Evolutionary conservation across 64 coral and sea anemone genomes (phyloP), one percentile per base, ranked within the genome.

Genomic region (Stichodactyla mertensii): DNA sequence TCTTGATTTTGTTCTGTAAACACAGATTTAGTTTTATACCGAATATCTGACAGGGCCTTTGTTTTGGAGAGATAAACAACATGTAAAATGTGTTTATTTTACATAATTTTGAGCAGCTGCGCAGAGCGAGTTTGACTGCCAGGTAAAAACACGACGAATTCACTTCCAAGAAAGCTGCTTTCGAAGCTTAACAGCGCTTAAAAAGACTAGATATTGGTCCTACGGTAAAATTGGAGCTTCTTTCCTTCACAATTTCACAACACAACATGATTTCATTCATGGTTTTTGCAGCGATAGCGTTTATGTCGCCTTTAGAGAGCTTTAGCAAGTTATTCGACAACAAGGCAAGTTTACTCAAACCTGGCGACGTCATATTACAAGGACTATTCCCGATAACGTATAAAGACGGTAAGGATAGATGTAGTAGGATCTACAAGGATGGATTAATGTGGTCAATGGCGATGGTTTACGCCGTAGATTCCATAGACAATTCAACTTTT

Each of bases 391-490:
- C 95, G 2, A 83, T 97, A 64, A 97, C 92, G 3, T 91, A 71
- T 36, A 70, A 53, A 13, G 92, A 97, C 4, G 74, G 84, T 45
- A 11, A 31, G 11, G 89, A 85, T 20, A 88, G 54, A 9, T 93
- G 95, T 59, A 55, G 91, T 10, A 77, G 86, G 13, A 26, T 97
- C 52, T 57, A 86, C 18, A 18, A 71, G 4, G 79, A 86, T 22
- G 95, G 95, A 5, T 52, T 93, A 19, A 86, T 71, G 10, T 97
- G 92, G 95, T 89, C 92, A 88, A 56, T 91, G 57, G 95, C 89
- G n/a, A 93, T 97, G 92, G 64, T 91, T 14, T 97, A 91, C 51
- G 95, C 95, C 7, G 89, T 97, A 22, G 83, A 97, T 11, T 80
- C 89, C 79, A 91, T 97, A 57, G 93, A 97, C 89, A 93, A 93